phyloP scores from a whole-genome alignment of 2,113 vertebrate genomes.

The Physeter macrocephalus region DNA sequence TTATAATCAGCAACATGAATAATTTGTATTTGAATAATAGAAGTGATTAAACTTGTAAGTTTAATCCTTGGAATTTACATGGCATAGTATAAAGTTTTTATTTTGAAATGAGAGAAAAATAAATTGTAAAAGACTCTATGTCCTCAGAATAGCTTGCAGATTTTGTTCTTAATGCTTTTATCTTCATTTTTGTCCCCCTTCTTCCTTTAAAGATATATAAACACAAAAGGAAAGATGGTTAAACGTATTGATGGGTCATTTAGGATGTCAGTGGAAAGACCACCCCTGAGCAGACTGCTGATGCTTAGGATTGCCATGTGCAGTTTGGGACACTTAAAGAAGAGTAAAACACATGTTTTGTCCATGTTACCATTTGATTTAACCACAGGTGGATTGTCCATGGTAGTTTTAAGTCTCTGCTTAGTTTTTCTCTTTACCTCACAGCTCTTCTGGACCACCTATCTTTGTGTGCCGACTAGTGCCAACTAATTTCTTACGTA shows the following conservation, averaged over 20 bases:
- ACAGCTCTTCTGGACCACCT: background rate
- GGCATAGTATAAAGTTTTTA: background rate
- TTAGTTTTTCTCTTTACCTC: background rate
- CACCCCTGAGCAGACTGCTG: background rate
- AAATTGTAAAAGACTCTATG: background rate
- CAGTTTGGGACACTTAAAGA: background rate
- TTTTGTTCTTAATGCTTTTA: background rate
- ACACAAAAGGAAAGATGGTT: background rate
- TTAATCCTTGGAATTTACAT: background rate
- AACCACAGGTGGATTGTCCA: background rate
- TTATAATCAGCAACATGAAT: conserved; percentile 12
- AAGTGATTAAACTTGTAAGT: background rate
- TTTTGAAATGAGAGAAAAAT: conserved; percentile 19
- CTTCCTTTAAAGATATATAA: background rate
- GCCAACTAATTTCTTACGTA: background rate
- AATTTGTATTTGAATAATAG: conserved; percentile 29
- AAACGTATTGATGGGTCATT: background rate
- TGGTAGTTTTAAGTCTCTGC: background rate
- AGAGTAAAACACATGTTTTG: background rate
- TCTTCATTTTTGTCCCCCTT: background rate
- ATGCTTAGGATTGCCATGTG: background rate
- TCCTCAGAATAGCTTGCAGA: background rate
- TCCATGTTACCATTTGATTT: background rate
- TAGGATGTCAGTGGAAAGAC: background rate
- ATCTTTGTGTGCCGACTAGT: background rate